These are phyloP conservation scores for Synergus laeviventris DNA, from an alignment of 2,888 invertebrate species.

Conservation along the genomic window DNA sequence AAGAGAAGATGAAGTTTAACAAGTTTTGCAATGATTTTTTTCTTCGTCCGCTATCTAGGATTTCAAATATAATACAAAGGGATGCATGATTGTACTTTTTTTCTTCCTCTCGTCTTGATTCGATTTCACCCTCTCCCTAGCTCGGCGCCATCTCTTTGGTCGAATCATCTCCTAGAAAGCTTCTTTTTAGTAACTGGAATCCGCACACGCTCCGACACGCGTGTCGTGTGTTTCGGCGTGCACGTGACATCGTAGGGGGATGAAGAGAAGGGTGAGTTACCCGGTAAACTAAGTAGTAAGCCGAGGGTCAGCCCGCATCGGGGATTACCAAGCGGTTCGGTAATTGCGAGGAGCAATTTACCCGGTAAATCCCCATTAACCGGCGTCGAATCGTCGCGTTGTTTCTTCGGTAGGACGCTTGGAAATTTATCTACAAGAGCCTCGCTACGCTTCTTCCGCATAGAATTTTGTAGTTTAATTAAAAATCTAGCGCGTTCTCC, in stretches of 20 bases:
- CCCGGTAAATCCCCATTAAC: constrained; percentile 69
- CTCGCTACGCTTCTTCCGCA: constrained; percentile 1
- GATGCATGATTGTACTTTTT: neutral
- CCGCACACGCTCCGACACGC: constrained; percentile 60
- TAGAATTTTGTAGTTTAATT: constrained; percentile 17
- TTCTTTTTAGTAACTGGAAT: constrained; percentile 62
- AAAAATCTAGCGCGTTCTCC: neutral
- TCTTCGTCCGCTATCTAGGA: neutral
- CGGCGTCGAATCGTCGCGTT: constrained; percentile 48
- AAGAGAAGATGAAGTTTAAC: no score
- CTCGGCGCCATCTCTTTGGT: constrained; percentile 4
- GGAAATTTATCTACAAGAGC: constrained; percentile 26
- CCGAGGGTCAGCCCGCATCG: constrained; percentile 61
- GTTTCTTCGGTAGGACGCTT: constrained; percentile 11
- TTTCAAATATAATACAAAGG: neutral
- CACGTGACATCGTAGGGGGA: constrained; percentile 66
- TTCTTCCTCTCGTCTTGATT: neutral
- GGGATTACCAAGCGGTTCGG: constrained; percentile 70
- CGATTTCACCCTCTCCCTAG: constrained; percentile 16
- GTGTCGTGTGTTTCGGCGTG: constrained; percentile 62
- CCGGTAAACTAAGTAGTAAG: constrained; percentile 62
- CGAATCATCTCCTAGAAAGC: constrained; percentile 55
- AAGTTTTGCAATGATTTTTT: no score
- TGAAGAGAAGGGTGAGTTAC: constrained; percentile 24
- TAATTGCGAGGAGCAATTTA: constrained; percentile 72